Evolutionary conservation across 2,888 invertebrate genomes (phyloP), one percentile per base, ranked within the genome.

Genomic region (Agrilus cyanescens): DNA sequence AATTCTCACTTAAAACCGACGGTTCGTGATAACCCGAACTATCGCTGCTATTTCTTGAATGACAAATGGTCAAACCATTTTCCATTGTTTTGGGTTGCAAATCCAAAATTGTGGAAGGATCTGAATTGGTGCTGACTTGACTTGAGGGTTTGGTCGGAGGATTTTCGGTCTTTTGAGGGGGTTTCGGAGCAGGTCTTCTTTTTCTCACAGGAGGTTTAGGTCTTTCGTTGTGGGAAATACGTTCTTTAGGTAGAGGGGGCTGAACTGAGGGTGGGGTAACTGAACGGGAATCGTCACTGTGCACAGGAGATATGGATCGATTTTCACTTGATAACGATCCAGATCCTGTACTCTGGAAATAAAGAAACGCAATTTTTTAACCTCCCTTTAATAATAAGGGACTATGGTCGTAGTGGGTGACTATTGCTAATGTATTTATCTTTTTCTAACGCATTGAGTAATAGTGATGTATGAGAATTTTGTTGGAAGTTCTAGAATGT

Each of bases 11-110:
- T 38, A 74, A 66, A 39, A 77, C 72, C 6, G 80, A 80, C 1
- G 80, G 75, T 58, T 82, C 82, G 59, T 82, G 81, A 58, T 81
- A 81, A 1, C 81, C 82, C 44, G 79, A 80, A 53, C 81, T 82
- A 59, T 82, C 82, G 48, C 81, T 81, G 62, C 80, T 80, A 57
- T 80, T 80, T 48, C 82, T 69, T 33, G 80, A 81, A 69, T 82
- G 81, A 54, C 73, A 74, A 46, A 76, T 74, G 33, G 74, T 64
- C 55, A 77, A 56, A 46, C 62, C 61, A 38, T 58, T 61, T 15
- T 56, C 53, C 36, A 43, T 37, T 48, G 55, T 58, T 31, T 48
- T 46, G 15, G 35, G 25, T 46, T 55, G 54, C 33, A 48, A 51
- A 25, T 52, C 45, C 16, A 47, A 33, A 8, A 46, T 50, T 20